Base-by-base conservation (phyloP, 2,797 vertebrate species). In the Cheirogaleus major region DNA sequence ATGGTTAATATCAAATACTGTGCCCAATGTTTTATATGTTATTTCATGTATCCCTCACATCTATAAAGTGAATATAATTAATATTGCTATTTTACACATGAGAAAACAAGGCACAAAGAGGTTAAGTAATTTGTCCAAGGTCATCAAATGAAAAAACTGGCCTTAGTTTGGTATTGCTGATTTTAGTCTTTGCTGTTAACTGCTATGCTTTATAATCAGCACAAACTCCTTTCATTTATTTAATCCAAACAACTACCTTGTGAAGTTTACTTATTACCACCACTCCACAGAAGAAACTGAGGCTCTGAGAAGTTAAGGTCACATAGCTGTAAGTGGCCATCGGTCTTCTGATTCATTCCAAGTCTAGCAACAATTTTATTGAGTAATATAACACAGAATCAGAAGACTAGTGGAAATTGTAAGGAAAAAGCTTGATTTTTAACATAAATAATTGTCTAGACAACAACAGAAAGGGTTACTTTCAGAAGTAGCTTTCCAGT, bases 101-200 rank as follows among this genome's bases (percentile, higher is more conserved):
- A 95, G 45, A 18, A 57, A 95, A 95, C 7, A n/a, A 87, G 80
- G 13, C 35, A 96, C 70, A 89, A 52, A 86, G 59, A 85, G 1
- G 43, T 57, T 82, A 48, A 84, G 55, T n/a, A 90, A 86, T 41
- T 59, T 93, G 73, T 59, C 23, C 38, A 48, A 70, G 22, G 38
- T 86, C 43, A 95, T 8, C 43, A 95, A 85, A 25, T 52, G 10
- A 41, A 79, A 96, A 82, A 73, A 67, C 23, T 27, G 43, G 45
- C 48, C 70, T 95, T 38, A 55, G 45, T 90, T 52, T 72, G 35
- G 5, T 61, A 50, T 86, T 81, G 45, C 76, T 79, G 35, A 65
- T 57, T 92, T 91, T 65, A 63, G 27, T 90, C 55, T 96, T 87
- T 87, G n/a, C 35, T 75, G 41, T 93, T 88, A 70, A 95, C 57